Evolutionary conservation across 2,797 vertebrate species (phyloP).

Genomic region (Setipinna tenuifilis): DNA sequence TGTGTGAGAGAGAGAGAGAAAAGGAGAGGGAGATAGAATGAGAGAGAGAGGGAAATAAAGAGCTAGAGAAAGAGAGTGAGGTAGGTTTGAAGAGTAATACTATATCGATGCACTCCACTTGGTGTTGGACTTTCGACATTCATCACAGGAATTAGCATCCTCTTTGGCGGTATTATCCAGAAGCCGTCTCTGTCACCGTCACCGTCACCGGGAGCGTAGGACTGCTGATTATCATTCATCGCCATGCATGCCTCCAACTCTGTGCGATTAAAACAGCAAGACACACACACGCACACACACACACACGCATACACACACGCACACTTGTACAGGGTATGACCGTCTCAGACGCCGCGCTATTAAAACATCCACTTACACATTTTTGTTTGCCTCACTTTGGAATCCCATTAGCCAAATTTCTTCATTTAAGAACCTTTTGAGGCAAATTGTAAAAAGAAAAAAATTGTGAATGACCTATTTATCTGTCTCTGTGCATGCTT

Average conservation of each 20-base stretch:
- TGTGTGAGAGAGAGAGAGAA: neutral
- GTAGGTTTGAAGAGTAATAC: slow-evolving; percentile 46
- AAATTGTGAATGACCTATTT: neutral
- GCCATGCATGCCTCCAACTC: no score
- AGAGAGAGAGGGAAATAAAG: no score
- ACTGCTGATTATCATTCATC: neutral
- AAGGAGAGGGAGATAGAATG: neutral
- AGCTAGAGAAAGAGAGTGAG: slow-evolving; percentile 5
- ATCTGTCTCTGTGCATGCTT: neutral
- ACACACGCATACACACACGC: no score
- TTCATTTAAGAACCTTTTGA: neutral
- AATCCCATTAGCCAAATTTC: neutral
- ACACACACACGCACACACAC: no score
- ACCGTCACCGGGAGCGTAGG: no score
- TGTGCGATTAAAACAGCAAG: no score
- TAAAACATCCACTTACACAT: neutral
- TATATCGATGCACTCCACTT: slow-evolving; percentile 49
- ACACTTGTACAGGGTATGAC: no score
- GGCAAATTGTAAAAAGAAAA: neutral
- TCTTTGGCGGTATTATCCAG: neutral
- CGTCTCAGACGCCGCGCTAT: neutral
- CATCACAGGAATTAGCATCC: slow-evolving; percentile 58
- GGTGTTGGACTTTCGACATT: slow-evolving; percentile 45
- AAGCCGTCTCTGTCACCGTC: neutral
- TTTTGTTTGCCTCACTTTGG: neutral